Evolutionary conservation across 64 coral and sea anemone species (phyloP).

Genomic region (Pocillopora damicornis): DNA sequence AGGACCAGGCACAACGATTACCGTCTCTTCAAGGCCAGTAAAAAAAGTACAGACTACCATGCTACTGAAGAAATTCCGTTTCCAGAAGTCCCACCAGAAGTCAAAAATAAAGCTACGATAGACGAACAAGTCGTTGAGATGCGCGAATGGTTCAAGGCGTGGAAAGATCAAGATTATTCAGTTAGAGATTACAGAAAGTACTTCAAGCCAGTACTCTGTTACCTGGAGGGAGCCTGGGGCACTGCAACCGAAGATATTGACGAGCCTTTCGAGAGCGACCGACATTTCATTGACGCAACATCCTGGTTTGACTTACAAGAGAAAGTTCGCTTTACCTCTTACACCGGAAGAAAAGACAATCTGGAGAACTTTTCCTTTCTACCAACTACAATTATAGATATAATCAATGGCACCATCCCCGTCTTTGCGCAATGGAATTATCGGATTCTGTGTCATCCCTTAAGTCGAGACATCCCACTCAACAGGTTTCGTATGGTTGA

Average conservation of each 20-base stretch:
- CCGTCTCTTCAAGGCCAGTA: constrained; percentile 54
- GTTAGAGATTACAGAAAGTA: constrained; percentile 66
- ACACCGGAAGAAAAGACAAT: constrained; percentile 73
- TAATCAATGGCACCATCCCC: constrained; percentile 37
- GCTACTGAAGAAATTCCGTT: constrained; percentile 57
- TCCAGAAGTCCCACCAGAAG: constrained; percentile 61
- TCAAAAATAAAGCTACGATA: constrained; percentile 16
- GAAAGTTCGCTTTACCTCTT: constrained; percentile 80
- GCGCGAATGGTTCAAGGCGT: constrained; percentile 70
- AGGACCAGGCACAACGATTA: constrained; percentile 81
- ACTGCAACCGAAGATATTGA: constrained; percentile 51
- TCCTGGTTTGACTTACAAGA: constrained; percentile 78
- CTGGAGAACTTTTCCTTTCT: constrained; percentile 78
- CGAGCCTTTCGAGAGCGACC: constrained; percentile 74
- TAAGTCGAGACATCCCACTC: constrained; percentile 45
- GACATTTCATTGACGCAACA: constrained; percentile 68
- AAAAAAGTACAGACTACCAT: constrained; percentile 31
- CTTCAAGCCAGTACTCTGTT: constrained; percentile 76
- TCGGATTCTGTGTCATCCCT: constrained; percentile 68
- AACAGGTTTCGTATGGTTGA: constrained; percentile 68
- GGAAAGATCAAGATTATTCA: constrained; percentile 47
- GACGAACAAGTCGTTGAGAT: constrained; percentile 53
- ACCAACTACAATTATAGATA: constrained; percentile 60
- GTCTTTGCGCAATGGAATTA: constrained; percentile 84
- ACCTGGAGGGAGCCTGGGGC: constrained; percentile 67